These are phyloP conservation scores for Heterodera schachtii DNA, from an alignment of 1,140 invertebrate species.

Conservation along the genomic window DNA sequence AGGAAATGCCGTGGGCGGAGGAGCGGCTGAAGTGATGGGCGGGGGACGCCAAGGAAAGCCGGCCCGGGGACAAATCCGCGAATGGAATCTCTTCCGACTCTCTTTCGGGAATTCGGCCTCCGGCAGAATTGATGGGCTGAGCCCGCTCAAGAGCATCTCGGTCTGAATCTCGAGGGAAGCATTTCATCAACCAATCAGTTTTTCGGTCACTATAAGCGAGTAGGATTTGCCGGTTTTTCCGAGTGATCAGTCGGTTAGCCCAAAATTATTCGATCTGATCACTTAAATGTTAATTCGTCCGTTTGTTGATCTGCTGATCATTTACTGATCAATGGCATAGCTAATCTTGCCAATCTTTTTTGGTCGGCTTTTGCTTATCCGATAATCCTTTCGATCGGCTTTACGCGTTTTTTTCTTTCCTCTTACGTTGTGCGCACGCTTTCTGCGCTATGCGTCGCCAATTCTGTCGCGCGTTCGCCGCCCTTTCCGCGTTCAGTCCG, in stretches of 20 bases:
- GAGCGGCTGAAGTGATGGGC: not conserved
- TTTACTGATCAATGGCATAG: not conserved
- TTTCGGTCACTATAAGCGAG: too few relatives aligned
- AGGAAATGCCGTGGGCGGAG: not conserved
- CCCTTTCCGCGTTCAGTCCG: constrained; percentile 19
- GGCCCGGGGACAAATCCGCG: constrained; percentile 46
- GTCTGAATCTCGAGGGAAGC: constrained; percentile 8
- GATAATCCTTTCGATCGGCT: too few relatives aligned
- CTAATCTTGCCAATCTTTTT: too few relatives aligned
- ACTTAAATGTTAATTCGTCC: not conserved
- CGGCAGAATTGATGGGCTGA: constrained; percentile 8
- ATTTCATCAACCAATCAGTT: too few relatives aligned
- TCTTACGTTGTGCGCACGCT: constrained; percentile 54
- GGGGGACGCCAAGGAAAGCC: constrained; percentile 10
- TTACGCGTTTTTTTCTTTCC: not conserved
- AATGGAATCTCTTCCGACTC: constrained; percentile 47
- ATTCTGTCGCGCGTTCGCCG: constrained; percentile 49
- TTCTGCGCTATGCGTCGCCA: constrained; percentile 51
- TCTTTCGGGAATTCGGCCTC: not conserved
- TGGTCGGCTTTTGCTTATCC: too few relatives aligned
- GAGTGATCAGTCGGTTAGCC: too few relatives aligned
- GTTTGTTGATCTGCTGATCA: not conserved
- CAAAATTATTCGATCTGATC: too few relatives aligned
- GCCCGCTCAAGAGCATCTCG: constrained; percentile 38
- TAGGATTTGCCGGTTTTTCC: too few relatives aligned